Percentiles rank a stretch among this genome's conserved stretches.
Evolutionary conservation across 2,797 vertebrate species (phyloP).

Genomic region (Trachops cirrhosus): DNA sequence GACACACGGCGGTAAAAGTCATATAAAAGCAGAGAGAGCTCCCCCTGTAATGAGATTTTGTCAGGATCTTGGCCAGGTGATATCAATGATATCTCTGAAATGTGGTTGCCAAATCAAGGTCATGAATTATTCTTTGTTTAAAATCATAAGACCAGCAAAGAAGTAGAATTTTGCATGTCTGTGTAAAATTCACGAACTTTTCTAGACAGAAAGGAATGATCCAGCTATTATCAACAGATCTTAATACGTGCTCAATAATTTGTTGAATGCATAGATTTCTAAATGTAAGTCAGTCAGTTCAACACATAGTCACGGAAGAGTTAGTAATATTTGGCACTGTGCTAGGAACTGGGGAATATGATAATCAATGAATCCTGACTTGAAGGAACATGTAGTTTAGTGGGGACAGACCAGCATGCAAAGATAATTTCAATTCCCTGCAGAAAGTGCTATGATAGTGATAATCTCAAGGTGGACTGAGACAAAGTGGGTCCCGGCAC

Average conservation of each 20-base stretch:
- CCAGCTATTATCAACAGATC: neutral
- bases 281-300: neutral
- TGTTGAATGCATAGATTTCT: neutral
- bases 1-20: neutral
- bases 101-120: neutral
- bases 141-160: neutral
- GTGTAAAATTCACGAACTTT: neutral
- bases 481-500: accelerated
- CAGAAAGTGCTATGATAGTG: neutral
- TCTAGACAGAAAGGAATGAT: neutral
- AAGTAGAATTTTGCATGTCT: neutral
- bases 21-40: neutral
- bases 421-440: neutral
- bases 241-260: neutral
- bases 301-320: neutral
- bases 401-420: neutral
- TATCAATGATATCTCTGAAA: slow-evolving; percentile 2
- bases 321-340: neutral
- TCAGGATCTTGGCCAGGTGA: neutral
- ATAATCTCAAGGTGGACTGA: neutral
- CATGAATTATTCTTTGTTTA: neutral
- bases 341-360: neutral
- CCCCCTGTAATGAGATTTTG: neutral
- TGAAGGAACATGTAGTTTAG: neutral
- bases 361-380: too few relatives aligned